These are phyloP conservation scores for Limonius californicus DNA, from an alignment of 1,140 invertebrate species.

Conservation along the genomic window DNA sequence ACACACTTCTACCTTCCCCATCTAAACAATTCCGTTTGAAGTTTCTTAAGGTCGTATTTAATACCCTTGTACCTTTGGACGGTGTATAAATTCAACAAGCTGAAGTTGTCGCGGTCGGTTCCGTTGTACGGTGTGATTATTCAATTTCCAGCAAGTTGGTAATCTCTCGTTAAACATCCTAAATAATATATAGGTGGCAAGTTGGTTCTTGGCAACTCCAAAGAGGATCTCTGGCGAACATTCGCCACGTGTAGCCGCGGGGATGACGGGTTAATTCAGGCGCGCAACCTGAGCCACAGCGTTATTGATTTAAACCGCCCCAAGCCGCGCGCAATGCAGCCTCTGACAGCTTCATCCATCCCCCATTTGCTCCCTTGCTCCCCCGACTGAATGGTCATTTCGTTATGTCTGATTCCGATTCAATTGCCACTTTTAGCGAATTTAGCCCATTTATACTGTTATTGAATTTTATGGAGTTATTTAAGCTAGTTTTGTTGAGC, in stretches of 20 bases:
- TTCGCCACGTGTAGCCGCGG: slow-evolving; percentile 9
- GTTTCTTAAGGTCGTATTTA: too few species aligned
- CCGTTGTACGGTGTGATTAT: too few species aligned
- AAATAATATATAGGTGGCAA: background rate
- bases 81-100: too few species aligned
- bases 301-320: slow-evolving; percentile 35
- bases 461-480: slow-evolving; percentile 13
- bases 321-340: slow-evolving; percentile 32
- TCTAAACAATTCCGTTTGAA: too few species aligned
- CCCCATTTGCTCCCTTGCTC: slow-evolving; percentile 8
- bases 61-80: too few species aligned
- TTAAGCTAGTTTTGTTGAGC: background rate
- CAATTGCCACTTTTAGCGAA: slow-evolving; percentile 30
- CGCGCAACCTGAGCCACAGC: slow-evolving; percentile 29
- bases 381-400: slow-evolving; percentile 33
- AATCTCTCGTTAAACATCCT: background rate
- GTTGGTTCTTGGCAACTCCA: background rate
- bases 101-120: too few species aligned
- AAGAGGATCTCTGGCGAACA: background rate
- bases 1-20: too few species aligned
- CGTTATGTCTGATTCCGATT: slow-evolving; percentile 32
- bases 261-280: slow-evolving; percentile 32
- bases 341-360: slow-evolving; percentile 32
- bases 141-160: too few species aligned
- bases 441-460: slow-evolving; percentile 24